Evolutionary conservation across 2,113 vertebrate species (phyloP).

Genomic region (Porphyrio hochstetteri): DNA sequence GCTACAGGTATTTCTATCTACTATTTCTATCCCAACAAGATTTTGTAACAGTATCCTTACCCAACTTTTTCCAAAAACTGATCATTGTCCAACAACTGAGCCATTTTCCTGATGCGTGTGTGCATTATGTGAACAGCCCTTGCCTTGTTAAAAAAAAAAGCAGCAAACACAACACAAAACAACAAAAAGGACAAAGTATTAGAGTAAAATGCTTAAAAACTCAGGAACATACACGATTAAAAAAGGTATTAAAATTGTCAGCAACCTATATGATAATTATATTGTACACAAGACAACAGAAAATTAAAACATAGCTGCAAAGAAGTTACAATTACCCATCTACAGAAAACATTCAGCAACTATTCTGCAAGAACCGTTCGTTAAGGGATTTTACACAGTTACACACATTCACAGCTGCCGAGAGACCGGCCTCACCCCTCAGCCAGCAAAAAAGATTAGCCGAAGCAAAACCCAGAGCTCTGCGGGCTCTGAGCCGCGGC

Average conservation of each 20-base stretch:
- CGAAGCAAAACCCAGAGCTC: background rate
- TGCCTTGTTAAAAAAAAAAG: background rate
- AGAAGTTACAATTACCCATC: background rate
- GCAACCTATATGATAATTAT: background rate
- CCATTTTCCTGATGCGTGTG: background rate
- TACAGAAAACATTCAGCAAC: background rate
- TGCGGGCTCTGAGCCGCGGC: fast-evolving
- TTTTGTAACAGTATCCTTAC: slow-evolving; percentile 35
- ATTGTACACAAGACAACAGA: background rate
- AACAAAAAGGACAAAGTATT: background rate
- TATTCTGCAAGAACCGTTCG: background rate
- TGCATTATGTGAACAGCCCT: background rate
- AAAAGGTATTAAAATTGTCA: background rate
- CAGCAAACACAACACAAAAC: too few relatives aligned
- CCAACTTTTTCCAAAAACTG: slow-evolving; percentile 28
- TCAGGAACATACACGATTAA: background rate
- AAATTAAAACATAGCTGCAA: background rate
- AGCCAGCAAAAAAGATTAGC: background rate
- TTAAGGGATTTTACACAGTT: background rate
- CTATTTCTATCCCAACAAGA: background rate
- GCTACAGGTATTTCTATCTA: background rate
- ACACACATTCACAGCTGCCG: background rate
- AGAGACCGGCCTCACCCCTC: background rate
- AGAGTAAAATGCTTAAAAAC: background rate
- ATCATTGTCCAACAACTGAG: background rate